Percentiles rank a stretch among this genome's conserved stretches.
Conservation (phyloP, 2,113 vertebrate species). For the Sarotherodon lohbergeri region DNA sequence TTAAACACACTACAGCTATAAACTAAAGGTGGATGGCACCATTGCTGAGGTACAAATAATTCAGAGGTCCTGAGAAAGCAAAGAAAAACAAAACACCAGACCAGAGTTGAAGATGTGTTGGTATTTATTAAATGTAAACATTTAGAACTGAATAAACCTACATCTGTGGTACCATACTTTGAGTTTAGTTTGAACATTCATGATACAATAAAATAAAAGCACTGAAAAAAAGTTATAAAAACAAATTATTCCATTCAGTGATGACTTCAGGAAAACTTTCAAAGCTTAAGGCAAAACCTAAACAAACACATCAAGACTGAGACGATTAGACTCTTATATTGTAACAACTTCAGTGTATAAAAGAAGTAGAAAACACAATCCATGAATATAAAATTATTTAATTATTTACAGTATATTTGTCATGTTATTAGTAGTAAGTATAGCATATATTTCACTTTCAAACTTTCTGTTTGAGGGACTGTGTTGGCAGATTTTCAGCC, state of each 20-base stretch:
- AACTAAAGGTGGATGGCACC: conserved; percentile 1
- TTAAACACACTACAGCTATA: neutral
- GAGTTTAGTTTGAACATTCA: conserved; percentile 37
- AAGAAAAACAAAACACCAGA: neutral
- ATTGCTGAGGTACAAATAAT: neutral
- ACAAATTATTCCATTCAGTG: neutral
- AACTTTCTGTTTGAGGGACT: neutral
- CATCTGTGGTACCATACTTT: neutral
- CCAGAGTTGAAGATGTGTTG: neutral
- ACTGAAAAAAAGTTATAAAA: neutral
- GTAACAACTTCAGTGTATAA: conserved; percentile 25
- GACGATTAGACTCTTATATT: neutral
- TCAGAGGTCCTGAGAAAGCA: neutral
- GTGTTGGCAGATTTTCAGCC: neutral
- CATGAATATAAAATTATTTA: conserved; percentile 28
- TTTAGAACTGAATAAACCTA: conserved; percentile 16
- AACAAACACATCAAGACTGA: neutral
- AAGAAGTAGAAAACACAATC: conserved; percentile 23
- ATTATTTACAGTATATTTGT: conserved; percentile 36
- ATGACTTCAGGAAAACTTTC: neutral
- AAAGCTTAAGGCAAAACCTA: conserved; percentile 1
- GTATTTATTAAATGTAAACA: conserved; percentile 45
- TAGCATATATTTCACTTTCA: neutral
- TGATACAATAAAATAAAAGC: neutral
- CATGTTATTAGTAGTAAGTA: neutral